Percentiles rank a stretch among this genome's conserved stretches.
Conservation (phyloP, 2,797 vertebrate genomes). For the Poecilia wingei region DNA sequence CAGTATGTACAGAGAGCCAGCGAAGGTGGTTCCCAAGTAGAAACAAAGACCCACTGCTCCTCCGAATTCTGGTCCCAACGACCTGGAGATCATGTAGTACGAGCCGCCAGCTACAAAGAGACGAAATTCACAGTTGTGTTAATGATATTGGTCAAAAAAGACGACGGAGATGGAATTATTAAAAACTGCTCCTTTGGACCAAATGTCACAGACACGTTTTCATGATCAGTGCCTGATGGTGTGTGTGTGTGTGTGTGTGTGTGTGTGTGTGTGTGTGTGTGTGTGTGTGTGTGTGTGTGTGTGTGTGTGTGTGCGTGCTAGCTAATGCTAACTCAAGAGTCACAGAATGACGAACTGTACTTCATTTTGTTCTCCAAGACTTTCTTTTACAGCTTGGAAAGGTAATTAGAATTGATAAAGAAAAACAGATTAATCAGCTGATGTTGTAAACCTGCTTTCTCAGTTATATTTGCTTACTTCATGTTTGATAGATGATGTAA, state of each 20-base stretch:
- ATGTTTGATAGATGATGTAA: background rate
- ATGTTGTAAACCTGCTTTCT: background rate
- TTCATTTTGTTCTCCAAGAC: background rate
- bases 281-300: no score
- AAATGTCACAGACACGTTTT: background rate
- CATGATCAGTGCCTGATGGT: background rate
- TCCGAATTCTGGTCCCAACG: conserved; percentile 94
- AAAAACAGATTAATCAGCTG: background rate
- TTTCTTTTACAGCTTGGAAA: background rate
- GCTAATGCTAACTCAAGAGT: background rate
- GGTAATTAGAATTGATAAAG: background rate
- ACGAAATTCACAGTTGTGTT: background rate
- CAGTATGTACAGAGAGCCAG: conserved; percentile 94
- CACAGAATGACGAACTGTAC: background rate
- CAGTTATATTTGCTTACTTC: background rate
- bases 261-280: background rate
- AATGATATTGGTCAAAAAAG: background rate
- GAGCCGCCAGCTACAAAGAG: conserved; percentile 88
- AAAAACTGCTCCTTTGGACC: background rate
- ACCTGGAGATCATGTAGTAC: conserved; percentile 97
- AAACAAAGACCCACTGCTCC: conserved; percentile 96
- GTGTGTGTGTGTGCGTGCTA: background rate
- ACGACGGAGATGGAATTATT: background rate
- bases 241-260: background rate
- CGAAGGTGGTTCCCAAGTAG: conserved; percentile 95